A percentile compares a stretch with the other conserved stretches of the same genome.
Conservation (phyloP, 1,140 invertebrate genomes). For the Drosophila varians region DNA sequence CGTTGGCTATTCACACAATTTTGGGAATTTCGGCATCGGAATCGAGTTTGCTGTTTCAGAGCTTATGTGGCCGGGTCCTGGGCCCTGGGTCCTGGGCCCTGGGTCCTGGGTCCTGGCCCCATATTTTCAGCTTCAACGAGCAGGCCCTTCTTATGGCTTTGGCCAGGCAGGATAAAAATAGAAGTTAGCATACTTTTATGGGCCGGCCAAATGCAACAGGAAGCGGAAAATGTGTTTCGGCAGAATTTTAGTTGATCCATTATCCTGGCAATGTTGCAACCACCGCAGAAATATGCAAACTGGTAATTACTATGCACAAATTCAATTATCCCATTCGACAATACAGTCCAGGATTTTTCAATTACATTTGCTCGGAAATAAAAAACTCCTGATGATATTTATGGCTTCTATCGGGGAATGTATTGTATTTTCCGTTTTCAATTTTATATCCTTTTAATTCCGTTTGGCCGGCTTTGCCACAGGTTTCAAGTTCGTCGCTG, state of each 20-base stretch:
- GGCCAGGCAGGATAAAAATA: constrained; percentile 6
- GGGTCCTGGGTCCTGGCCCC: too few relatives aligned
- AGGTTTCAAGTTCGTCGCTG: constrained; percentile 8
- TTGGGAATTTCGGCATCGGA: too few relatives aligned
- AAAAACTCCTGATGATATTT: neutral
- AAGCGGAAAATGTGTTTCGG: constrained; percentile 24
- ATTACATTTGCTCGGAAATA: constrained; percentile 6
- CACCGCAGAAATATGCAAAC: constrained; percentile 40
- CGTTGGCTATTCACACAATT: constrained; percentile 56
- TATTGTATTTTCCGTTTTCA: neutral
- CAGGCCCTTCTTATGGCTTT: constrained; percentile 6
- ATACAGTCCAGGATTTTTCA: constrained; percentile 16
- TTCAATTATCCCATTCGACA: constrained; percentile 11
- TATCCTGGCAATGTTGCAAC: neutral
- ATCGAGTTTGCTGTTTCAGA: constrained; percentile 22
- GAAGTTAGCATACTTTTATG: constrained; percentile 50
- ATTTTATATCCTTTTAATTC: constrained; percentile 1
- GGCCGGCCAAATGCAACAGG: constrained; percentile 8
- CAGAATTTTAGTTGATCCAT: constrained; percentile 32
- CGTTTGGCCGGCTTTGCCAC: neutral
- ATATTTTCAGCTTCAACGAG: constrained; percentile 49
- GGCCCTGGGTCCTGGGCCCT: too few relatives aligned
- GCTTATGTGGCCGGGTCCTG: neutral
- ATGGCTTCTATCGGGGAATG: constrained; percentile 6
- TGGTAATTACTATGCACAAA: constrained; percentile 34